Conservation (phyloP, 2,797 vertebrate species). For the Eurystomus glaucurus region DNA sequence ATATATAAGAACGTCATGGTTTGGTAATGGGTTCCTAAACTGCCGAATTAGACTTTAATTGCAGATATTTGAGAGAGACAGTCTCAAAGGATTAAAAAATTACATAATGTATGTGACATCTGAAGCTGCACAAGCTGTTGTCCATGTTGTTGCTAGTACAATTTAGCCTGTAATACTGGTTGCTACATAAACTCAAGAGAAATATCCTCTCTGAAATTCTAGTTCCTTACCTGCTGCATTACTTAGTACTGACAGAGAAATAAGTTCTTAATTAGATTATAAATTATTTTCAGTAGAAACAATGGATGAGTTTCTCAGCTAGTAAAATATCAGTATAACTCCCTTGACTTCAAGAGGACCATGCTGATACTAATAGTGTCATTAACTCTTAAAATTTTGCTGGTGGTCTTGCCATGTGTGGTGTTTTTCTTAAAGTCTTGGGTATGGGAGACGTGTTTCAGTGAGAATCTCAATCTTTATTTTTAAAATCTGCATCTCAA, state of each 20-base stretch:
- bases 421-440: not conserved
- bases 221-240: not conserved
- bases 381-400: not conserved
- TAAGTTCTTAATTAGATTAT: not conserved
- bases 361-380: not conserved
- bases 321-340: not conserved
- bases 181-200: not conserved
- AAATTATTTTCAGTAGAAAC: not conserved
- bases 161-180: not conserved
- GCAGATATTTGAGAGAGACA: not conserved
- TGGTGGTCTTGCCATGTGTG: not conserved
- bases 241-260: not conserved
- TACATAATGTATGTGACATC: not conserved
- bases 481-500: not conserved
- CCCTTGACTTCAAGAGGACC: not conserved
- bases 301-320: not conserved
- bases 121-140: not conserved
- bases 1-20: not conserved
- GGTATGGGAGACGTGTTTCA: not conserved
- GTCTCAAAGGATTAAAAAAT: not conserved
- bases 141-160: not conserved
- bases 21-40: not conserved
- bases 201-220: not conserved
- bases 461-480: not conserved
- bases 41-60: not conserved